Conservation (phyloP, 2,113 vertebrate genomes). For the Haliaeetus leucogaster region DNA sequence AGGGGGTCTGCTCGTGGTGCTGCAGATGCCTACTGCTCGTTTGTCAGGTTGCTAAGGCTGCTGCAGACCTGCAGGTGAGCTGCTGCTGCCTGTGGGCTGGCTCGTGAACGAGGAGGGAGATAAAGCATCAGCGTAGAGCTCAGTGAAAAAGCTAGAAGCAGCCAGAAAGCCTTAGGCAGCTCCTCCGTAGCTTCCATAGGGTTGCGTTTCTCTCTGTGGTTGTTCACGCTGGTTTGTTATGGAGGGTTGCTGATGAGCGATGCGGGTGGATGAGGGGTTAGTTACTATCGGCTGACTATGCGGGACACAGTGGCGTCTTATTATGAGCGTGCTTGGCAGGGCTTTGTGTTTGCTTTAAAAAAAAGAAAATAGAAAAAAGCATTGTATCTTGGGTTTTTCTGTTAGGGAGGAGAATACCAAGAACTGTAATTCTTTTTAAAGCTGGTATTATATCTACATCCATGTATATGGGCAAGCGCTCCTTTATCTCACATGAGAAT, state of each 20-base stretch:
- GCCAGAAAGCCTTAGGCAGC: not conserved
- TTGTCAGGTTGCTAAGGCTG: not conserved
- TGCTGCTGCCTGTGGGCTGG: not conserved
- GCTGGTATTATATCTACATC: not conserved
- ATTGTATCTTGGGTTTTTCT: not conserved
- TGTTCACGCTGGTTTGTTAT: fast-evolving
- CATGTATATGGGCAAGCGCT: not conserved
- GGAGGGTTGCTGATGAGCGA: fast-evolving
- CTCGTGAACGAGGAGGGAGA: not conserved
- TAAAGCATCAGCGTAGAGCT: fast-evolving
- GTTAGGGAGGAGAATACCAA: not conserved
- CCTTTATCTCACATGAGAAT: not conserved
- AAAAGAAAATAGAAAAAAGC: not conserved
- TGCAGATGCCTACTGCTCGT: fast-evolving
- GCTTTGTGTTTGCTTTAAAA: not conserved
- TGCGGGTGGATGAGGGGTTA: not conserved
- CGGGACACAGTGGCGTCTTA: not conserved
- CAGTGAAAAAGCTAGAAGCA: not conserved
- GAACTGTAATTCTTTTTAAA: not conserved
- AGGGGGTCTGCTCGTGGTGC: fast-evolving
- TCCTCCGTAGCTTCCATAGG: not conserved
- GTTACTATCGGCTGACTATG: not conserved
- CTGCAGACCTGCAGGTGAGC: not conserved
- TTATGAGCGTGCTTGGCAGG: not conserved
- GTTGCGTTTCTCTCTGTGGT: not conserved